Evolutionary conservation across 2,113 vertebrate genomes (phyloP), one percentile per base, ranked within the genome.

Genomic region (Synchiropus splendidus): DNA sequence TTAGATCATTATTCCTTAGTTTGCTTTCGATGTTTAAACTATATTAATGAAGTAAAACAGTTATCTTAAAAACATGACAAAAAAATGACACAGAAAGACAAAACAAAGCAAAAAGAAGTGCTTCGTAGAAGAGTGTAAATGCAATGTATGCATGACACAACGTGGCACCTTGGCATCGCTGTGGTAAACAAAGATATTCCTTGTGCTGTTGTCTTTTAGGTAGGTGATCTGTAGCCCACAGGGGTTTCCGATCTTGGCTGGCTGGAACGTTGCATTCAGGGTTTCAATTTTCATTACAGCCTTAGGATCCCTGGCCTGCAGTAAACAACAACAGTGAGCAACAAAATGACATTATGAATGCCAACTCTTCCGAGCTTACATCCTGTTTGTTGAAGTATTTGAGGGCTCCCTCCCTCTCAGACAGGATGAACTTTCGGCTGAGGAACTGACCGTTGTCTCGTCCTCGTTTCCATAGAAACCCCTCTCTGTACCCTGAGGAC

Each of bases 341-440:
- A 1, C 15, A 14, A 17, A 41, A 15, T 6, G 12, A 10, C 11
- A 51, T 38, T 13, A 6, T 2, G 5, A 31, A 12, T 12, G 42
- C 30, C 14, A 8, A 14, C 1, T 10, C 17, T 6, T 6, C 10
- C 10, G 3, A 12, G 56, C 93, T 91, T 66, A 94, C 93, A 0
- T 98, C 93, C 1, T 89, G 90, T 58, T 90, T 93, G 89, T 94
- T 97, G 85, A 92, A 97, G 61, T 97, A 97, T 54, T 95, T 97
- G 47, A 98, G 82, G 0, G 87, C 90, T 0, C 94, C 92, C 74
- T 97, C 94, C 21, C 92, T 77, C 59, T 98, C 94, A 0, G 92
- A 89, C 33, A 98, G 75, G 47, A 97, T 88, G 0, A 98, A 98
- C 73, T 92, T 97, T 50, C 92, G 76, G 78, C 89, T 94, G 4